Conservation (phyloP, 2,113 vertebrate genomes). For the Rhinoderma darwinii region DNA sequence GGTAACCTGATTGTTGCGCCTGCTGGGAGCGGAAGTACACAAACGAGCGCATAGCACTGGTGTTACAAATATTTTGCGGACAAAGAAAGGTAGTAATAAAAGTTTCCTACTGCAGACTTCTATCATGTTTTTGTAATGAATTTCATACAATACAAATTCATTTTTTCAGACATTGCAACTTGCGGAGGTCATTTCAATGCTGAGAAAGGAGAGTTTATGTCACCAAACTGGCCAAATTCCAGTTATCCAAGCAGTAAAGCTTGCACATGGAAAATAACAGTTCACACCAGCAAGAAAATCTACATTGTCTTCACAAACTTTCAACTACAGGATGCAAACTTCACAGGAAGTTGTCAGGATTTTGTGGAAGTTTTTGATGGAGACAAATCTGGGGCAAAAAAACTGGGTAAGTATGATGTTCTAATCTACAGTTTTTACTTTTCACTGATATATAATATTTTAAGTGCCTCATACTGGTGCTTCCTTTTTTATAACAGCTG, state of each 20-base stretch:
- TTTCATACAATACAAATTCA: not conserved
- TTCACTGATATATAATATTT: too few relatives aligned
- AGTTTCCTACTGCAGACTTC: not conserved
- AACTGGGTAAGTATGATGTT: not conserved
- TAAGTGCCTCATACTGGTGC: too few relatives aligned
- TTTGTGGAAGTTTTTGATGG: conserved; percentile 73
- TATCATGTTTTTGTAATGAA: not conserved
- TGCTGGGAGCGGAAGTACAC: too few relatives aligned
- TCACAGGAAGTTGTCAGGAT: conserved; percentile 71
- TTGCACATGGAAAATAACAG: conserved; percentile 74
- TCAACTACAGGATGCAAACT: conserved; percentile 58
- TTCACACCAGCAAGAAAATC: conserved; percentile 64
- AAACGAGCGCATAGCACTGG: not conserved
- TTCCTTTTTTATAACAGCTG: too few relatives aligned
- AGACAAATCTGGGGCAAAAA: conserved; percentile 60
- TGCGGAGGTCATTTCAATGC: conserved; percentile 73
- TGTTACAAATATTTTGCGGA: too few relatives aligned
- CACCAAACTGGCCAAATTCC: conserved; percentile 71
- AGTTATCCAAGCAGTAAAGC: conserved; percentile 67
- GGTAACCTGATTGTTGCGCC: too few relatives aligned
- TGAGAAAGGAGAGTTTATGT: conserved; percentile 69
- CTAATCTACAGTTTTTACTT: too few relatives aligned
- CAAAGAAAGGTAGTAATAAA: not conserved
- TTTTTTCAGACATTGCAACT: conserved; percentile 59
- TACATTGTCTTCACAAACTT: conserved; percentile 67